Conservation (phyloP, 2,113 vertebrate species). For the Pterocles burchelli region DNA sequence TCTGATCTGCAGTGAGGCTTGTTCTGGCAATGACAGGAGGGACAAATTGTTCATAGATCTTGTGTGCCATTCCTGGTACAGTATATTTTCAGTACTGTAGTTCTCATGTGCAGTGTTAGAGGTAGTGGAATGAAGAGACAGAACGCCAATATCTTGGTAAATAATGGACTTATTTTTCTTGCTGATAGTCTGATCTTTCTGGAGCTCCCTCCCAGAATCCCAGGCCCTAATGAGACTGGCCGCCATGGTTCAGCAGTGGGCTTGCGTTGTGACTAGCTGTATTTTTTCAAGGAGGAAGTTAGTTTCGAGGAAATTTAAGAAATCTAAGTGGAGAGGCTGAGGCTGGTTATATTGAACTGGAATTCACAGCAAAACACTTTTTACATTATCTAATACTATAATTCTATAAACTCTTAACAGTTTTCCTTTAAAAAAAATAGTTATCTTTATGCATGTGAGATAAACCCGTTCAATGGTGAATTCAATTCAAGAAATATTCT, state of each 20-base stretch:
- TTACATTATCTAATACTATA: background rate
- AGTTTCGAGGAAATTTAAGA: background rate
- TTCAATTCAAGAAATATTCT: background rate
- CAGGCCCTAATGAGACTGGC: background rate
- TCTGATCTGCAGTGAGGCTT: conserved; percentile 1
- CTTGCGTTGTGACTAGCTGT: background rate
- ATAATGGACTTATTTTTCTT: conserved; percentile 70
- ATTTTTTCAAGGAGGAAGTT: background rate
- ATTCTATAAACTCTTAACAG: background rate
- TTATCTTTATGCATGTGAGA: background rate
- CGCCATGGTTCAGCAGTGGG: background rate
- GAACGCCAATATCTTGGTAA: conserved; percentile 59
- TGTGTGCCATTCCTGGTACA: conserved; percentile 38
- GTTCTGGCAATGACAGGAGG: conserved; percentile 55
- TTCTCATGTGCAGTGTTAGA: conserved; percentile 45
- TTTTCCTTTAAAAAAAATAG: background rate
- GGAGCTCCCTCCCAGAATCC: conserved; percentile 22
- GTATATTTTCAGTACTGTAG: conserved; percentile 58
- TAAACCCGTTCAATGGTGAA: background rate
- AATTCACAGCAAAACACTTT: background rate
- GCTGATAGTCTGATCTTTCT: conserved; percentile 52
- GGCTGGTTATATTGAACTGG: background rate
- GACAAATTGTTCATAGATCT: conserved; percentile 74
- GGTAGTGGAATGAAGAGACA: conserved; percentile 61
- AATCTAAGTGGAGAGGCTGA: background rate